Evolutionary conservation across 2,113 vertebrate species (phyloP), one percentile per base, ranked within the genome.

Genomic region (Gobiocypris rarus): DNA sequence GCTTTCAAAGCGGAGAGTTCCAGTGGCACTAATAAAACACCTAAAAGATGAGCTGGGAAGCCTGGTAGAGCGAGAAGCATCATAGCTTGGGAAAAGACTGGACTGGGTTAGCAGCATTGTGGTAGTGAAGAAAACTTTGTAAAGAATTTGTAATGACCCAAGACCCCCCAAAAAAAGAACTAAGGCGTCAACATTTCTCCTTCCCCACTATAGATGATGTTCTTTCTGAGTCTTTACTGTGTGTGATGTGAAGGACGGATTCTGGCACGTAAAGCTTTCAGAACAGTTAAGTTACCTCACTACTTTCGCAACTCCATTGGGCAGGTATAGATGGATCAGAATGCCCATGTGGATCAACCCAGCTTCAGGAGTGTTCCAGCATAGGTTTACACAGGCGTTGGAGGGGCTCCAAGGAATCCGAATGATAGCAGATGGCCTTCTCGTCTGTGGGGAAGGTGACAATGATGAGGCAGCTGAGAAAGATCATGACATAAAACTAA

Each of bases 401-500:
- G n/a, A n/a, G n/a, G n/a, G 31, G 67, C n/a, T 2, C 76, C 61
- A 26, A 48, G 87, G 84, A 9, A 65, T 83, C 4, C 19, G 73
- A 4, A 75, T 79, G 5, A 88, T 86, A 19, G 84, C 84, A 9
- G 84, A 86, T 71, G 82, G 84, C 19, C 70, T 88, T 5, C 82
- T 81, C 3, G n/a, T 86, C 24, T 50, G n/a, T 50, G 81, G 84
- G 3, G 67, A 87, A 54, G 79, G 79, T 2, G 73, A 84, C 24
- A 73, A 84, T 41, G n/a, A 75, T 17, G 79, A 69, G 19, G 54
- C 38, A 15, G 61, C 48, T 58, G 43, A 41, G 56, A 84, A 59
- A 59, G 83, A 67, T 34, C 73, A 84, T 58, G 50, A 84, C 2
- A 9, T 2, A 13, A 85, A 78, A 41, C 67, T 77, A 34, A 81